Percentiles rank a stretch among this genome's conserved stretches.
Conservation (phyloP, 2,113 vertebrate genomes). For the Tragulus kanchil region DNA sequence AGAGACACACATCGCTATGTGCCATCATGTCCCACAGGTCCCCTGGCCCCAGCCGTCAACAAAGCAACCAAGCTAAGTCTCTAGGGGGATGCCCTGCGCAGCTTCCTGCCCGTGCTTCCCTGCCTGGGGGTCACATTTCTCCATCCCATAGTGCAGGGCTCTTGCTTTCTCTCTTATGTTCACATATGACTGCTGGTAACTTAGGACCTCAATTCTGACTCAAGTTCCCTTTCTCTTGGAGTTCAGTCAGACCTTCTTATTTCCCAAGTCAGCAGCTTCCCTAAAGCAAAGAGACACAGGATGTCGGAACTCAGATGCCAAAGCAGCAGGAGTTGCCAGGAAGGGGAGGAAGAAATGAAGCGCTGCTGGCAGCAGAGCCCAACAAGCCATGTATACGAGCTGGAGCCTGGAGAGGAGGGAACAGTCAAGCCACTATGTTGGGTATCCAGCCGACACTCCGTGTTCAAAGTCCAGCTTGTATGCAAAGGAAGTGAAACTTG, state of each 20-base stretch:
- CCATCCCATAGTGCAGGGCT: neutral
- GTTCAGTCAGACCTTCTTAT: conserved; percentile 33
- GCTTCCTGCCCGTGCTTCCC: rapidly evolving
- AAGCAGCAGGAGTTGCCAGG: neutral
- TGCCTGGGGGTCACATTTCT: neutral
- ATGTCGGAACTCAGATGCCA: conserved; percentile 20
- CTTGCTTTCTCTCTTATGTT: neutral
- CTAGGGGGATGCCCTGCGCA: neutral
- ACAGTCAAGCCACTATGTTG: rapidly evolving
- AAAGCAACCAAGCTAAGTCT: neutral
- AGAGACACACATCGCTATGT: neutral
- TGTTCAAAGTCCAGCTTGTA: neutral
- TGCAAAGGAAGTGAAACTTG: neutral
- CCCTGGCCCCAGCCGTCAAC: too few species aligned
- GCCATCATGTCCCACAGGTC: neutral
- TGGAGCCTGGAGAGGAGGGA: neutral
- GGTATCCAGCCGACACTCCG: neutral
- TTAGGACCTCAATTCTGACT: neutral
- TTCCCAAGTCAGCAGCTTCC: conserved; percentile 59
- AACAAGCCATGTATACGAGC: rapidly evolving
- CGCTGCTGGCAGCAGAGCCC: rapidly evolving
- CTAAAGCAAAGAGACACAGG: neutral
- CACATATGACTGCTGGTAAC: neutral
- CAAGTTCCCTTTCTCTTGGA: neutral
- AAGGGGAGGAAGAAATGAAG: neutral